Base-by-base conservation (phyloP, 2,888 invertebrate species). In the Eristalinus sepulchralis region DNA sequence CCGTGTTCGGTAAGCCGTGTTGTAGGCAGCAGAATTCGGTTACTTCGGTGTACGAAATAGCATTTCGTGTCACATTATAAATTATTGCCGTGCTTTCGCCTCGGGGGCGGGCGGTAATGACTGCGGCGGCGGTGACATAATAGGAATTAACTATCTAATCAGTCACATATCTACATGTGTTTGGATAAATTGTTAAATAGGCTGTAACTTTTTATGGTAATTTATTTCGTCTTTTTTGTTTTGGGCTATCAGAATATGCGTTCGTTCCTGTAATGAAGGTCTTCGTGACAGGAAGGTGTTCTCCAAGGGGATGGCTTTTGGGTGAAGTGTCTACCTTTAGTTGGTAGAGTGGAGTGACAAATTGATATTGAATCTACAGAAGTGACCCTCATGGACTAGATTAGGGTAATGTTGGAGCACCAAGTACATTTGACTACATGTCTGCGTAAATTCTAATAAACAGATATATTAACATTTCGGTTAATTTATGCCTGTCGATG, bases 111-210 rank as follows among this genome's bases (percentile, higher is more conserved):
- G 22, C 66, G 62, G 76, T 81, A 78, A 82, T 73, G 79, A 66
- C 66, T 70, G 60, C 39, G 62, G 72, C 63, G 64, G 67, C 59
- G 76, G 81, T 67, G 81, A 85, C 73, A 77, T 83, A 82, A 86
- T 17, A 86, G 77, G 86, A 86, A 78, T 82, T 83, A 86, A 86
- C 77, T 82, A 83, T 78, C 73, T 86, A 86, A 83, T 86, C 86
- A 83, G 86, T 83, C 83, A 83, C 83, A 82, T 83, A 83, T 86
- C 78, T 86, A 86, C 86, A 83, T 83, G 86, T 83, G 82, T 86
- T 86, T 83, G 78, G 82, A 86, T 86, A 86, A 86, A 86, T 83
- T 86, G 86, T 86, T 83, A 86, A 86, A 83, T 86, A 82, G 86
- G 78, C 83, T 71, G 83, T 82, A 86, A 86, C 81, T 78, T 85